Evolutionary conservation across 2,113 vertebrate genomes (phyloP).

Genomic region (Cinclus mexicanus): DNA sequence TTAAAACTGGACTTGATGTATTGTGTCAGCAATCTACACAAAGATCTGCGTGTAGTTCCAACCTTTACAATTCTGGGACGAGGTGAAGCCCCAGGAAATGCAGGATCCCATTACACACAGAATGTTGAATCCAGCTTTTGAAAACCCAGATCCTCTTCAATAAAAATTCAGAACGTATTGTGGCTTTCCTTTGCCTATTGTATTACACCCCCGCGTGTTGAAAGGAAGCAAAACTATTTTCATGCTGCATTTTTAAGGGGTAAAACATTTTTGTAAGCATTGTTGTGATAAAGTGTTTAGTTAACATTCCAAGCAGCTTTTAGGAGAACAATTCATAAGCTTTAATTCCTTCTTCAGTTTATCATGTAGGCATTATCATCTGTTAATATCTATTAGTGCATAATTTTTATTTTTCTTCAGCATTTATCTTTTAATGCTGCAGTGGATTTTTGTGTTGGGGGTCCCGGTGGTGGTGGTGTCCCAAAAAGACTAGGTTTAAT

Average conservation of each 20-base stretch:
- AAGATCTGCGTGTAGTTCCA: not conserved
- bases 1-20: not conserved
- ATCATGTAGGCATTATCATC: not conserved
- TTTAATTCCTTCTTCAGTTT: not conserved
- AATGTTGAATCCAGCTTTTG: not conserved
- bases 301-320: not conserved
- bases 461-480: no score
- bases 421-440: not conserved
- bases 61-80: not conserved
- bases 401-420: not conserved
- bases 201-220: not conserved
- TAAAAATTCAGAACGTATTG: not conserved
- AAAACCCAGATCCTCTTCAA: not conserved
- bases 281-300: not conserved
- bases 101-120: not conserved
- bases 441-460: not conserved
- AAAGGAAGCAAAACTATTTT: not conserved
- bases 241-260: not conserved
- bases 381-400: not conserved
- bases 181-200: not conserved
- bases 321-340: not conserved
- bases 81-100: not conserved
- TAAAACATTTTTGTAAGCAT: not conserved
- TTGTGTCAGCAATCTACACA: not conserved
- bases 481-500: not conserved